phyloP scores from a whole-genome alignment of 2,113 vertebrate species.

The Heterocephalus glaber region DNA sequence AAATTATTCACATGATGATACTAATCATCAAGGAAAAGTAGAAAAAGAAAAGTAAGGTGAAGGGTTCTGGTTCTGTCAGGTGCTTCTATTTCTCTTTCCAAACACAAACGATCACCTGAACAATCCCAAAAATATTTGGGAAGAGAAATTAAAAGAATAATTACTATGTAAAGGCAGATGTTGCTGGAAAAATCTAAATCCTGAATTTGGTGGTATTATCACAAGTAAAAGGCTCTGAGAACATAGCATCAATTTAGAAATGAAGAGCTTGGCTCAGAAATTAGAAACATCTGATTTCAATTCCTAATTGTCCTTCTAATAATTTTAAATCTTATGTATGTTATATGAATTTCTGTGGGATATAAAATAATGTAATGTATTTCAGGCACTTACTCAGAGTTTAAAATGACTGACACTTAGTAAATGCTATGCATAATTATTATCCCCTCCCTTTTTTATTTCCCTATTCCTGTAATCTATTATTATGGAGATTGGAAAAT shows the following conservation, averaged over 20 bases:
- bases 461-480: not conserved
- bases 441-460: not conserved
- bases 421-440: not conserved
- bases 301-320: conserved; percentile 37
- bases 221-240: not conserved
- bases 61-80: not conserved
- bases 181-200: not conserved
- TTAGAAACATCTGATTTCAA: not conserved
- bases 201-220: not conserved
- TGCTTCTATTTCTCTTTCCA: not conserved
- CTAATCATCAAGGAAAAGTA: conserved; percentile 46
- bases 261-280: conserved; percentile 16
- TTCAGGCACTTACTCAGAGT: not conserved
- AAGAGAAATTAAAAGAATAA: not conserved
- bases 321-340: conserved; percentile 5
- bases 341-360: conserved; percentile 4
- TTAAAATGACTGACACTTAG: not conserved
- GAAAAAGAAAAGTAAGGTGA: conserved; percentile 13
- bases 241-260: not conserved
- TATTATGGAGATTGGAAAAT: not conserved
- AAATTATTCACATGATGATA: conserved; percentile 56
- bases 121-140: not conserved
- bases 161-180: not conserved
- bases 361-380: conserved; percentile 16
- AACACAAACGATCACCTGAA: not conserved